These are phyloP conservation scores for Adrianichthys oophorus DNA, from an alignment of 2,797 vertebrate genomes.

Conservation along the genomic window DNA sequence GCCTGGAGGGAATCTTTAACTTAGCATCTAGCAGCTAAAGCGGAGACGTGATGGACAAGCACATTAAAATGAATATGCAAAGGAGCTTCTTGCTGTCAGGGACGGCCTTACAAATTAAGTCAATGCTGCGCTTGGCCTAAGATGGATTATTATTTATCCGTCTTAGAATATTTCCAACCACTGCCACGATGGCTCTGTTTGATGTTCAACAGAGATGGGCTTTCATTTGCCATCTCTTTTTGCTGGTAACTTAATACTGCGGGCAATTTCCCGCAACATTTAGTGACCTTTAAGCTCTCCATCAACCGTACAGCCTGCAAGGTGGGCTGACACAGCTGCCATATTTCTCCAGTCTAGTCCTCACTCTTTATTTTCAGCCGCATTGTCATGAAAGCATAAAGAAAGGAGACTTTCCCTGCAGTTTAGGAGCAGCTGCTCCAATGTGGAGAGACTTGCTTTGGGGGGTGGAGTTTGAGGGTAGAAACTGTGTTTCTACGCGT, in stretches of 20 bases:
- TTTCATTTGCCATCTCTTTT: slow-evolving; percentile 16
- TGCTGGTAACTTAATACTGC: slow-evolving; percentile 20
- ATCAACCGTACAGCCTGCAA: slow-evolving; percentile 17
- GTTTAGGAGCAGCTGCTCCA: neutral
- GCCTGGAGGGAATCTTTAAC: slow-evolving; percentile 26
- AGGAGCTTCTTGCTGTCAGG: slow-evolving; percentile 13
- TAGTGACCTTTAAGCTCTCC: slow-evolving; percentile 43
- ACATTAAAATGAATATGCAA: slow-evolving; percentile 32
- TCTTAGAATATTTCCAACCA: slow-evolving; percentile 11
- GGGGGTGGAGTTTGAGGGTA: slow-evolving; percentile 6
- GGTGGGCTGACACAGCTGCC: slow-evolving; percentile 26
- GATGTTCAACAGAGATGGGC: slow-evolving; percentile 32
- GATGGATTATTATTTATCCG: slow-evolving; percentile 25
- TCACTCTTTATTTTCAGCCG: slow-evolving; percentile 25
- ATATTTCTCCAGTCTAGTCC: slow-evolving; percentile 19
- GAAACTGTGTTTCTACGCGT: slow-evolving; percentile 7
- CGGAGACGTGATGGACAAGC: slow-evolving; percentile 19
- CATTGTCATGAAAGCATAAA: slow-evolving; percentile 7
- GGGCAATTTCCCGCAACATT: slow-evolving; percentile 30
- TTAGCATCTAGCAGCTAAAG: slow-evolving; percentile 13
- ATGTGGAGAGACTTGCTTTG: slow-evolving; percentile 7
- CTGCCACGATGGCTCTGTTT: slow-evolving; percentile 19
- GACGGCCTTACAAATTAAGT: slow-evolving; percentile 27
- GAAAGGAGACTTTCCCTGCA: slow-evolving; percentile 9
- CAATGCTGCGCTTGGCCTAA: slow-evolving; percentile 17